Conservation (phyloP, 2,888 invertebrate genomes). For the Eledona agricola region DNA sequence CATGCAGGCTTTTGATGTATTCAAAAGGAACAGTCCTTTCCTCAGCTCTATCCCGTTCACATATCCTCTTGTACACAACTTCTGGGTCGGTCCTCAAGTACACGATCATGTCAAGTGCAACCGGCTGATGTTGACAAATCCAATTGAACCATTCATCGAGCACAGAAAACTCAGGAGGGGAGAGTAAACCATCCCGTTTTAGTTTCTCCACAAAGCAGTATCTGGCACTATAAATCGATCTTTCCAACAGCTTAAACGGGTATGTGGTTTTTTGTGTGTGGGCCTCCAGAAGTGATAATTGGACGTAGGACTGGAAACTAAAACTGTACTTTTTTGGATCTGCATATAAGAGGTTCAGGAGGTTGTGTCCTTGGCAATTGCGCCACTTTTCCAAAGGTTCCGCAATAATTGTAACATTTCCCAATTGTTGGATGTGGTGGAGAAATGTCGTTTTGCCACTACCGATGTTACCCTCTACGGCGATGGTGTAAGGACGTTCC, state of each 20-base stretch:
- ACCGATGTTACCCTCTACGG: constrained; percentile 90
- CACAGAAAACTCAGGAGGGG: constrained; percentile 73
- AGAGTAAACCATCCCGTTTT: constrained; percentile 69
- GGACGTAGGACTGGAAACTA: constrained; percentile 85
- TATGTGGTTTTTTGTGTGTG: constrained; percentile 66
- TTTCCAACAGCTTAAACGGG: constrained; percentile 72
- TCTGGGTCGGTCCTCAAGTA: constrained; percentile 80
- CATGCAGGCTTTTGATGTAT: constrained; percentile 74
- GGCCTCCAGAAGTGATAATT: constrained; percentile 79
- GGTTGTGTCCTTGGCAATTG: constrained; percentile 79
- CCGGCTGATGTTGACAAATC: constrained; percentile 70
- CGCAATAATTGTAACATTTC: constrained; percentile 68
- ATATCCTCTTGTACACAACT: constrained; percentile 75
- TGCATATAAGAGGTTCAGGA: constrained; percentile 78
- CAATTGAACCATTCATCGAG: constrained; percentile 80
- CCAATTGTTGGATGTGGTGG: constrained; percentile 78
- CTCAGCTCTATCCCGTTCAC: constrained; percentile 73
- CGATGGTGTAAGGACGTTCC: constrained; percentile 77
- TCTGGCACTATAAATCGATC: constrained; percentile 65
- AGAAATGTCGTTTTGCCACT: constrained; percentile 90
- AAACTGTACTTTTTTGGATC: constrained; percentile 79
- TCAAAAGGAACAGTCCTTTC: constrained; percentile 77
- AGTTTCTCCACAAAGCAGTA: constrained; percentile 83
- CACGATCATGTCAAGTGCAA: constrained; percentile 78
- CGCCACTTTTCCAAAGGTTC: constrained; percentile 90